A percentile compares a stretch with the other conserved stretches of the same genome.
These are phyloP conservation scores for Zosterops pallidus DNA, from an alignment of 2,113 vertebrate species.

Conservation along the genomic window DNA sequence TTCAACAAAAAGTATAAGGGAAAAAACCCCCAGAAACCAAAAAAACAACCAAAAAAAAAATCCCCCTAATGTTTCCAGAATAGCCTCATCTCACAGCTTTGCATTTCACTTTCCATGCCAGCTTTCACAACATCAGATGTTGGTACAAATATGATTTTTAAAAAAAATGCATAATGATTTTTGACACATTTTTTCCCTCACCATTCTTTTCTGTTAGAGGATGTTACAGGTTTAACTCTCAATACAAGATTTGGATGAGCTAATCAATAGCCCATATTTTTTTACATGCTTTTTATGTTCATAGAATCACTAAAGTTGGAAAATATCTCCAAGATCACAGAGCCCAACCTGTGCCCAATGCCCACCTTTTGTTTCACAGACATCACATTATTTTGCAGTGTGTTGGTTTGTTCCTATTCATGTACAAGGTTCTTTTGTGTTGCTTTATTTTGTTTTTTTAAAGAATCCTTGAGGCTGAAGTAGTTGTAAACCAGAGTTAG, in stretches of 20 bases:
- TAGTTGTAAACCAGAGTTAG: background rate
- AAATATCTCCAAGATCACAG: background rate
- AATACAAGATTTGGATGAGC: background rate
- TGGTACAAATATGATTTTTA: background rate
- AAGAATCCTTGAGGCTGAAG: background rate
- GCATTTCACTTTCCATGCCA: background rate
- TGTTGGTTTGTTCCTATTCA: background rate
- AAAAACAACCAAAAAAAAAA: background rate
- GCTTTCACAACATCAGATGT: background rate
- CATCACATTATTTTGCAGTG: background rate
- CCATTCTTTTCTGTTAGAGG: background rate
- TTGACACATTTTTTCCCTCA: fast-evolving
- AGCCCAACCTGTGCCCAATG: background rate
- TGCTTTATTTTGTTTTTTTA: background rate
- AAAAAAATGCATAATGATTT: background rate
- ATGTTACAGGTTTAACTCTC: background rate
- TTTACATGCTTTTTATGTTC: background rate
- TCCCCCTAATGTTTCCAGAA: background rate
- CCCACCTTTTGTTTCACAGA: background rate
- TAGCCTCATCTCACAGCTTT: background rate
- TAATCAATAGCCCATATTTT: background rate
- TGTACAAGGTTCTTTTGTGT: background rate
- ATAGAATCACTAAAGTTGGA: background rate
- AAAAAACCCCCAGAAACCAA: background rate
- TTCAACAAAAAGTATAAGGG: background rate